phyloP scores from a whole-genome alignment of 2,113 vertebrate species.

The Hoplias malabaricus region DNA sequence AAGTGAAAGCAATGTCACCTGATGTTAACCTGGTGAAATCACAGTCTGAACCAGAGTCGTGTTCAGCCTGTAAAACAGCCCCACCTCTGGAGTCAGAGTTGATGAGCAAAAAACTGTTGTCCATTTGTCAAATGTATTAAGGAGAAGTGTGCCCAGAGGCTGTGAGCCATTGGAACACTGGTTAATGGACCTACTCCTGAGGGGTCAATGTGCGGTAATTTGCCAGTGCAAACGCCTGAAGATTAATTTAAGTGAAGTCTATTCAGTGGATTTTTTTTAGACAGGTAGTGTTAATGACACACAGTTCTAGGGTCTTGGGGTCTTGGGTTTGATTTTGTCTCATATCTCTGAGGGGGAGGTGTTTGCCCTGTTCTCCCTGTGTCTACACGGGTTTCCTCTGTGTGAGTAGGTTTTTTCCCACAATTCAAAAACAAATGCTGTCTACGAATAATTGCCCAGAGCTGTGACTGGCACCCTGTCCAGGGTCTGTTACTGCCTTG shows the following conservation, averaged over 20 bases:
- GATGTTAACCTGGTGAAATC: constrained; percentile 16
- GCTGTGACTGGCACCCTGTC: no score
- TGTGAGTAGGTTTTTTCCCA: no score
- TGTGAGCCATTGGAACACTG: constrained; percentile 17
- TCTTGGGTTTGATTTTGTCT: no score
- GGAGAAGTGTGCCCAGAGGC: constrained; percentile 39
- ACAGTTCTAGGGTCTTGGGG: no score
- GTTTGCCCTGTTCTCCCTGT: no score
- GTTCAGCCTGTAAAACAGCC: constrained; percentile 24
- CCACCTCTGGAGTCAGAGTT: constrained; percentile 19
- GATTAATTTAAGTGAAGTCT: background rate
- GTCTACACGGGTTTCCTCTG: no score
- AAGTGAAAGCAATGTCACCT: constrained; percentile 21
- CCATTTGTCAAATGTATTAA: constrained; percentile 37
- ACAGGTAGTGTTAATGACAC: no score
- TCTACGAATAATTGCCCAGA: no score
- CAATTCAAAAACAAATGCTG: no score
- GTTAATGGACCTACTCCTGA: constrained; percentile 37
- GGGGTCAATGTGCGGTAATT: constrained; percentile 38
- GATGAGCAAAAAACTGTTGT: constrained; percentile 42
- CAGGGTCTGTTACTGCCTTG: no score
- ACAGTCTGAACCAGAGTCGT: background rate
- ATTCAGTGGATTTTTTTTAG: constrained; percentile 13
- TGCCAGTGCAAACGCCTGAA: constrained; percentile 26
- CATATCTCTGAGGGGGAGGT: no score